Percentiles rank a stretch among this genome's conserved stretches.
Evolutionary conservation across 2,797 vertebrate species (phyloP).

Genomic region (Myotis pilosus): DNA sequence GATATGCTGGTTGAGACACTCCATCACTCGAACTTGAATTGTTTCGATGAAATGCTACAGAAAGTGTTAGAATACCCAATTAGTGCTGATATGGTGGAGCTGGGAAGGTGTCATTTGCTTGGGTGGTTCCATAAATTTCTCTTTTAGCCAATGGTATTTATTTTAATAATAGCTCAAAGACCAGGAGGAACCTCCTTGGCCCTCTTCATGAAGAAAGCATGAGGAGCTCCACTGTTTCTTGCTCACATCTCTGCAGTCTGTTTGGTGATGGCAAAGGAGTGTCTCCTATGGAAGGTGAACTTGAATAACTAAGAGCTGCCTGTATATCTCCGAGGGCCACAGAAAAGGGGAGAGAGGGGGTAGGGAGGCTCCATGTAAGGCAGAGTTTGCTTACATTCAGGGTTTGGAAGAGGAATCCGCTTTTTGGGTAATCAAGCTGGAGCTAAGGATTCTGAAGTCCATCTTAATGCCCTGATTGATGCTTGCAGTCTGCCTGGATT

Average conservation of each 20-base stretch:
- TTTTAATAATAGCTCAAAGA: slow-evolving; percentile 58
- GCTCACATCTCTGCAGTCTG: slow-evolving; percentile 8
- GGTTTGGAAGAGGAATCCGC: background rate
- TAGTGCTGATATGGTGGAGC: background rate
- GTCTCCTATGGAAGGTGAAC: background rate
- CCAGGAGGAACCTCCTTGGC: background rate
- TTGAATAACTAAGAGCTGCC: background rate
- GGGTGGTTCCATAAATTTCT: slow-evolving; percentile 45
- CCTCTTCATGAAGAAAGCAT: background rate
- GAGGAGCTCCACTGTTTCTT: background rate
- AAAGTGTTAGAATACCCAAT: slow-evolving; percentile 58
- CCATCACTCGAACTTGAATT: slow-evolving; percentile 63
- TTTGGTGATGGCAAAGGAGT: background rate
- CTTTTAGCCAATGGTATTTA: slow-evolving; percentile 55
- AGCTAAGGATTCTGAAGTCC: background rate
- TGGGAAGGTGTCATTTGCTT: slow-evolving; percentile 48
- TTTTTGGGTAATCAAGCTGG: background rate
- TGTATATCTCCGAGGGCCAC: background rate
- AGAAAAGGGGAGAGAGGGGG: background rate
- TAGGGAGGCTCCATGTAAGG: background rate
- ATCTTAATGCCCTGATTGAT: background rate
- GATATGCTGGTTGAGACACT: slow-evolving; percentile 56
- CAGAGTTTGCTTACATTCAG: background rate
- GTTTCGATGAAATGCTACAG: slow-evolving; percentile 43
- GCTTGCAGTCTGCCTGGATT: background rate